phyloP scores from a whole-genome alignment of 2,888 invertebrate species.

The Sabatieria punctata region DNA sequence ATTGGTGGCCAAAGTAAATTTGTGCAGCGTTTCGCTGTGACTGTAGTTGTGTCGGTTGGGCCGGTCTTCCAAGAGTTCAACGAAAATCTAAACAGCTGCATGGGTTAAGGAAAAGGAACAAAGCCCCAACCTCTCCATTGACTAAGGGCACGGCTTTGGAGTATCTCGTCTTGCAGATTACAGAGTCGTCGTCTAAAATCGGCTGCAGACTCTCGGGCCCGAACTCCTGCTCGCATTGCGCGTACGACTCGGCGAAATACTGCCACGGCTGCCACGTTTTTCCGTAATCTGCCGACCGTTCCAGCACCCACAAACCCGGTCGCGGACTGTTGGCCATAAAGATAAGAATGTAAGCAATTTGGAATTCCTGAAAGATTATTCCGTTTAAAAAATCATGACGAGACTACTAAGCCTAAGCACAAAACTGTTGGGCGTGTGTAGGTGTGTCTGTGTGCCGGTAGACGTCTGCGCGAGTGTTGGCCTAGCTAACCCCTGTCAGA shows the following conservation, averaged over 20 bases:
- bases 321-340: slow-evolving; percentile 97
- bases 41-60: slow-evolving; percentile 86
- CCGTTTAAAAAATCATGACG: no score
- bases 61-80: slow-evolving; percentile 71
- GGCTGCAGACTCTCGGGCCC: slow-evolving; percentile 56
- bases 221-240: slow-evolving; percentile 59
- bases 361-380: slow-evolving; percentile 69
- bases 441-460: no score
- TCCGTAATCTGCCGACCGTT: slow-evolving; percentile 76
- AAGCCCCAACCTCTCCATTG: slow-evolving; percentile 61
- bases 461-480: no score
- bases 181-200: slow-evolving; percentile 68
- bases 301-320: slow-evolving; percentile 87
- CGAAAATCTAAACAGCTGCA: slow-evolving; percentile 64
- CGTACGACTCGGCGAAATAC: slow-evolving; percentile 80
- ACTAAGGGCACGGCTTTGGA: slow-evolving; percentile 88
- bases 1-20: slow-evolving; percentile 93
- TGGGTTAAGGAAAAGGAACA: slow-evolving; percentile 94
- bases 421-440: no score
- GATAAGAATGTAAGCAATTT: slow-evolving; percentile 90
- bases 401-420: no score
- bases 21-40: slow-evolving; percentile 73
- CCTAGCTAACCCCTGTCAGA: no score
- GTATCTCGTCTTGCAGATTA: slow-evolving; percentile 71
- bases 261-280: slow-evolving; percentile 88